Conservation (phyloP, 2,888 invertebrate genomes). For the Calliphora vomitoria region DNA sequence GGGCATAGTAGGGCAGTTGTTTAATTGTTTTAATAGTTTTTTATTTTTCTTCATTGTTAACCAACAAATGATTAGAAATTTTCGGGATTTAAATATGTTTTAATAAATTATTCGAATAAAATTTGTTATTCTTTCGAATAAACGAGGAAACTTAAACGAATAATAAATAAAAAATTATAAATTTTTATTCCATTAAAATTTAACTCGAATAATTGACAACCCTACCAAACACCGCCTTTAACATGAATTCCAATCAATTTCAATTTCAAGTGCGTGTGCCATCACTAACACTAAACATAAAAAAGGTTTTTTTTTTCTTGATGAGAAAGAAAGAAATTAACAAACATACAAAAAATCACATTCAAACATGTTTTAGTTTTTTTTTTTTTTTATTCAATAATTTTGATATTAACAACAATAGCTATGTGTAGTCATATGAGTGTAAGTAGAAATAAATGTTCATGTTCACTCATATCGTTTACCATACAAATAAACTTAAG, state of each 20-base stretch:
- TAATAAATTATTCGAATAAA: too few relatives aligned
- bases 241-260: slow-evolving; percentile 59
- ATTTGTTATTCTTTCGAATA: too few relatives aligned
- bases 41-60: too few relatives aligned
- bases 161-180: too few relatives aligned
- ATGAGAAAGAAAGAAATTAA: neutral
- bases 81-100: too few relatives aligned
- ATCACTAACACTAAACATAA: slow-evolving; percentile 8
- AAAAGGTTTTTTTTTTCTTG: neutral
- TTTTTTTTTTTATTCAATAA: neutral
- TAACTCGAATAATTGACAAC: too few relatives aligned
- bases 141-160: too few relatives aligned
- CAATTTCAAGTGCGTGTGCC: slow-evolving; percentile 67
- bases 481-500: slow-evolving; percentile 36
- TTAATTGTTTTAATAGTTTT: too few relatives aligned
- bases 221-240: slow-evolving; percentile 2
- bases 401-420: slow-evolving; percentile 6
- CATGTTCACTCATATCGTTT: slow-evolving; percentile 5
- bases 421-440: neutral
- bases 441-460: too few relatives aligned
- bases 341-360: slow-evolving; percentile 17
- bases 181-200: too few relatives aligned
- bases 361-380: slow-evolving; percentile 12
- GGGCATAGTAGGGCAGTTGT: too few relatives aligned
- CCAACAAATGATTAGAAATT: too few relatives aligned